These are phyloP conservation scores for Luperina nickerlii DNA, from an alignment of 2,888 invertebrate genomes.

Conservation along the genomic window DNA sequence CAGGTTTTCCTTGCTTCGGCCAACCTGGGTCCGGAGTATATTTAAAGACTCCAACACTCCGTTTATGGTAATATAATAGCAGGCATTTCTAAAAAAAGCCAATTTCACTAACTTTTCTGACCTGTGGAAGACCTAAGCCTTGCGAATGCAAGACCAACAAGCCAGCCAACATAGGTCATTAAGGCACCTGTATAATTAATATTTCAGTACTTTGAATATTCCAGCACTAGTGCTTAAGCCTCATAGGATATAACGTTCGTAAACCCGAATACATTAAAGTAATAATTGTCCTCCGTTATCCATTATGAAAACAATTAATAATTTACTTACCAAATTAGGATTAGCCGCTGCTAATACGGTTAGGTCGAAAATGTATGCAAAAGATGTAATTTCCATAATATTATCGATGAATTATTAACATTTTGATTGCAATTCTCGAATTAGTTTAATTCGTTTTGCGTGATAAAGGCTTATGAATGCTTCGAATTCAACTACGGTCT, in stretches of 20 bases:
- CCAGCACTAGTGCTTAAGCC: slow-evolving; percentile 6
- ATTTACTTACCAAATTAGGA: slow-evolving; percentile 49
- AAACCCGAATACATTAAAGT: slow-evolving; percentile 41
- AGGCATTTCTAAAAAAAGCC: background rate
- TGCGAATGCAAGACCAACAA: background rate
- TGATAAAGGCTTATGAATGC: background rate
- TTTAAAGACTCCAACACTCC: too few species aligned
- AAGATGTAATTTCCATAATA: slow-evolving; percentile 28
- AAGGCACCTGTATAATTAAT: slow-evolving; percentile 12
- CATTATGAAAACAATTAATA: slow-evolving; percentile 46
- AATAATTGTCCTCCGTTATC: slow-evolving; percentile 6
- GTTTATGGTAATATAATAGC: background rate
- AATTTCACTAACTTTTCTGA: background rate
- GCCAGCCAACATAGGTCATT: background rate
- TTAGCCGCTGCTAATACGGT: slow-evolving; percentile 19
- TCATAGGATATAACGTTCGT: slow-evolving; percentile 11
- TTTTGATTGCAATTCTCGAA: slow-evolving; percentile 14
- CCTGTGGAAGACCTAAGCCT: background rate
- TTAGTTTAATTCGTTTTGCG: background rate
- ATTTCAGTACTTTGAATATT: slow-evolving; percentile 1
- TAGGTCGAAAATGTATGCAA: slow-evolving; percentile 26
- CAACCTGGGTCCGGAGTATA: too few species aligned
- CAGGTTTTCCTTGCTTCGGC: too few species aligned
- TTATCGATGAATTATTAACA: background rate
- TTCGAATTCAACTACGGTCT: background rate